Percentiles rank a stretch among this genome's conserved stretches.
Evolutionary conservation across 2,888 invertebrate genomes (phyloP).

Genomic region (Aporophyla nigra): DNA sequence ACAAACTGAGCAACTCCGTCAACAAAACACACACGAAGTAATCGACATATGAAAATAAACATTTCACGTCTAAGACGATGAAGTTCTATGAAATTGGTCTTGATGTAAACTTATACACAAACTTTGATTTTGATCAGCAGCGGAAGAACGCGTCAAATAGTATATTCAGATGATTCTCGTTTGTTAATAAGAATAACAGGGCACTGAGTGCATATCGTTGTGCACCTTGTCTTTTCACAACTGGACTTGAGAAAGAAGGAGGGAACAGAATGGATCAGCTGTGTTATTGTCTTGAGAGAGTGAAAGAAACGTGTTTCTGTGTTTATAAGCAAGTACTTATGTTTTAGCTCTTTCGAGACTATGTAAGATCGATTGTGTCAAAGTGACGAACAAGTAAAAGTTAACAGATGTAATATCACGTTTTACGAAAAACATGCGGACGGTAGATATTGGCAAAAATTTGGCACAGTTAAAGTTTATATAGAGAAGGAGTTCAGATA

Average conservation of each 20-base stretch:
- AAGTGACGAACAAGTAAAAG: not conserved
- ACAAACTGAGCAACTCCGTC: constrained; percentile 85
- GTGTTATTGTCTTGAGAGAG: constrained; percentile 29
- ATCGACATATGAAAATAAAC: constrained; percentile 89
- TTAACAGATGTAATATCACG: not conserved
- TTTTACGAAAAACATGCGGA: no score
- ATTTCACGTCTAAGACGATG: constrained; percentile 74
- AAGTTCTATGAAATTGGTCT: constrained; percentile 82
- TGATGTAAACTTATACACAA: constrained; percentile 70
- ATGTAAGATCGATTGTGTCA: not conserved
- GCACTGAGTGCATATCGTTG: constrained; percentile 53
- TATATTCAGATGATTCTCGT: constrained; percentile 48
- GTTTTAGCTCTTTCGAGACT: not conserved
- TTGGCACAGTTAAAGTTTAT: no score
- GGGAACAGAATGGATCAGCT: constrained; percentile 43
- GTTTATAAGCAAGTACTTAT: not conserved
- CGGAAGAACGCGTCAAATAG: constrained; percentile 63
- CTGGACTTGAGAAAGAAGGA: constrained; percentile 18
- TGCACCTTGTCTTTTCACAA: constrained; percentile 50
- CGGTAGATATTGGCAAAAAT: no score
- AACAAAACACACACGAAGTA: constrained; percentile 78
- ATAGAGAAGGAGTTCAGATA: no score
- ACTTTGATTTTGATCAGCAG: constrained; percentile 65
- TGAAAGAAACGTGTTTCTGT: constrained; percentile 40
- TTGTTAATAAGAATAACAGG: constrained; percentile 53